phyloP scores from a whole-genome alignment of 1,140 invertebrate species.

The Ridgeia piscesae region DNA sequence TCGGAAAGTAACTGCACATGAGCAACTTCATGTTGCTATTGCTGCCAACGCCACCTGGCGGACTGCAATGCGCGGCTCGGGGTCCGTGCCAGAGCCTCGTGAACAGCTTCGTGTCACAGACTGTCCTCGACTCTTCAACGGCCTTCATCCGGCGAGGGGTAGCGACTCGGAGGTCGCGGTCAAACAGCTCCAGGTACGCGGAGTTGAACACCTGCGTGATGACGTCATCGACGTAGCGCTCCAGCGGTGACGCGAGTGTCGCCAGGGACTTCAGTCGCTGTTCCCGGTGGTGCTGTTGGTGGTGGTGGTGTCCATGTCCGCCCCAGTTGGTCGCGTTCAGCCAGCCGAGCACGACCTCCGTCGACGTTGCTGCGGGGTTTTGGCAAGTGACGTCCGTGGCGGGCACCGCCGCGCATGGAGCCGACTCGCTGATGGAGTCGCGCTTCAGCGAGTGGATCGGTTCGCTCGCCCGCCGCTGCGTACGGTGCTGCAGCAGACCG shows the following conservation, averaged over 20 bases:
- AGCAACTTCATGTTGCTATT: neutral
- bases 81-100: neutral
- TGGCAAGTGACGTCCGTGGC: neutral
- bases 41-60: neutral
- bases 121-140: neutral
- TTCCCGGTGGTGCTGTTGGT: neutral
- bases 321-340: neutral
- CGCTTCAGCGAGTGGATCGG: neutral
- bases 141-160: neutral
- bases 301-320: too few relatives aligned
- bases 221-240: neutral
- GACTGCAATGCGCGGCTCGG: neutral
- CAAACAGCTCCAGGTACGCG: neutral
- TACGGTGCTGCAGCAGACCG: neutral
- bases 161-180: neutral
- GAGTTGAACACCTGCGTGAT: neutral
- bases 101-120: neutral
- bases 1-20: neutral
- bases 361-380: neutral
- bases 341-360: conserved; percentile 9
- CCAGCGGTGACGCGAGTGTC: neutral
- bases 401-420: neutral
- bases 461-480: neutral
- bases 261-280: neutral
- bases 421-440: neutral